Conservation (phyloP, 2,113 vertebrate species). For the Agapornis roseicollis region DNA sequence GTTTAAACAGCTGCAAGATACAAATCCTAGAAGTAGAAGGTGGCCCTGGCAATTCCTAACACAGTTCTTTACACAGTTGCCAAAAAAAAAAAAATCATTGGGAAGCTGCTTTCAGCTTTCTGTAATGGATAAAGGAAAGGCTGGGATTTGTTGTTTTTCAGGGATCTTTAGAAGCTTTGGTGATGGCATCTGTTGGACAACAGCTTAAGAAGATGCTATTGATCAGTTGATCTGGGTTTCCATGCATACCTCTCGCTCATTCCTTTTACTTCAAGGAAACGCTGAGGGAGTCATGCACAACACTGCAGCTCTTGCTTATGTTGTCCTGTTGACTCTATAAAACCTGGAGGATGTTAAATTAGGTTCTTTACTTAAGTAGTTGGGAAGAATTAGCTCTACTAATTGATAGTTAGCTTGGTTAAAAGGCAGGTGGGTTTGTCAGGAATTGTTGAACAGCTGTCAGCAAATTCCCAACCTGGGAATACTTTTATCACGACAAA, state of each 20-base stretch:
- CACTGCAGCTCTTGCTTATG: neutral
- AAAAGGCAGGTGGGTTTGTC: neutral
- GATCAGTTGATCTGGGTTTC: fast-evolving
- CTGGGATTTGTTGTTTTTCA: neutral
- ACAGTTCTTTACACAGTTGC: fast-evolving
- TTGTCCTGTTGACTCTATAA: neutral
- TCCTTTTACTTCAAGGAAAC: neutral
- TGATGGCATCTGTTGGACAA: neutral
- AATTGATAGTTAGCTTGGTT: neutral
- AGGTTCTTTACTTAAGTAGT: neutral
- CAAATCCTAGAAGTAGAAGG: neutral
- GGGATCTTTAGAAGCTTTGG: neutral
- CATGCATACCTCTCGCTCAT: fast-evolving
- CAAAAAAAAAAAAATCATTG: neutral
- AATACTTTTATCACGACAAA: neutral
- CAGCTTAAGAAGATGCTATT: neutral
- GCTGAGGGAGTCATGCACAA: fast-evolving
- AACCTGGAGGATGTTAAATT: neutral
- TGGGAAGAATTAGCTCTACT: neutral
- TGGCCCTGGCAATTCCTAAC: neutral
- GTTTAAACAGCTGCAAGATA: neutral
- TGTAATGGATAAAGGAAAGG: neutral
- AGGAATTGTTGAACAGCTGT: neutral
- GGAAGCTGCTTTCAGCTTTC: neutral
- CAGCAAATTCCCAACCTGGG: neutral